A percentile compares a stretch with the other conserved stretches of the same genome.
Evolutionary conservation across 2,113 vertebrate genomes (phyloP).

Genomic region (Hippocampus zosterae): DNA sequence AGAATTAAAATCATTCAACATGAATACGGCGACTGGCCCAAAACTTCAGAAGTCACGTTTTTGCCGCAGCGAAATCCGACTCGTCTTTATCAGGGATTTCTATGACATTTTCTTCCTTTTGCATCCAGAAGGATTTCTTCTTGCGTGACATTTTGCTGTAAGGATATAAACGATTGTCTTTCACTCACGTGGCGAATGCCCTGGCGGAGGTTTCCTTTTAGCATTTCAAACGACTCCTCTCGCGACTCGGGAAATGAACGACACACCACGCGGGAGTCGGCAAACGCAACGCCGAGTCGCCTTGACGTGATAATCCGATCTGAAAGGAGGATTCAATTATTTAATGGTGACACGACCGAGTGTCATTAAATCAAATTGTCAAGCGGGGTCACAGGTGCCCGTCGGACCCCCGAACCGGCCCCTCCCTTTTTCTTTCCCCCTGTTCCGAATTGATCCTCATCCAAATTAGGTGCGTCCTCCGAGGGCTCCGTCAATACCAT

Average conservation of each 20-base stretch:
- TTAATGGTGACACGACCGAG: slow-evolving; percentile 67
- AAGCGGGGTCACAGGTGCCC: slow-evolving; percentile 68
- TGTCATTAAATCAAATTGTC: slow-evolving; percentile 70
- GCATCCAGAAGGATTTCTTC: too few relatives aligned
- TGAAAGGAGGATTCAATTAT: slow-evolving; percentile 65
- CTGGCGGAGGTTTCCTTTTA: not conserved
- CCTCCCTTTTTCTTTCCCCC: slow-evolving; percentile 70
- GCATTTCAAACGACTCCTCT: not conserved
- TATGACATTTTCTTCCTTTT: too few relatives aligned
- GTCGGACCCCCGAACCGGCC: slow-evolving; percentile 19
- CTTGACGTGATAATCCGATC: slow-evolving; percentile 66
- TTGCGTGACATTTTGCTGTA: too few relatives aligned
- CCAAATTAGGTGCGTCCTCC: slow-evolving; percentile 79
- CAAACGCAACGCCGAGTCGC: slow-evolving; percentile 46
- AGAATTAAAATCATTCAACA: too few relatives aligned
- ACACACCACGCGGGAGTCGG: slow-evolving; percentile 31
- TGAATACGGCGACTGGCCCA: too few relatives aligned
- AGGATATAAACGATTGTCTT: not conserved
- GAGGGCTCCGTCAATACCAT: slow-evolving; percentile 87
- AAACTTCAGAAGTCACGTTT: too few relatives aligned
- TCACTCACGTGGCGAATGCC: not conserved
- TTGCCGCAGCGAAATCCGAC: too few relatives aligned
- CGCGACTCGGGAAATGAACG: slow-evolving; percentile 1
- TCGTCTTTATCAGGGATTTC: too few relatives aligned
- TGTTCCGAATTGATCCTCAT: slow-evolving; percentile 84